Base-by-base conservation (phyloP, 2,113 vertebrate species). In the Notarius lentiginosus region DNA sequence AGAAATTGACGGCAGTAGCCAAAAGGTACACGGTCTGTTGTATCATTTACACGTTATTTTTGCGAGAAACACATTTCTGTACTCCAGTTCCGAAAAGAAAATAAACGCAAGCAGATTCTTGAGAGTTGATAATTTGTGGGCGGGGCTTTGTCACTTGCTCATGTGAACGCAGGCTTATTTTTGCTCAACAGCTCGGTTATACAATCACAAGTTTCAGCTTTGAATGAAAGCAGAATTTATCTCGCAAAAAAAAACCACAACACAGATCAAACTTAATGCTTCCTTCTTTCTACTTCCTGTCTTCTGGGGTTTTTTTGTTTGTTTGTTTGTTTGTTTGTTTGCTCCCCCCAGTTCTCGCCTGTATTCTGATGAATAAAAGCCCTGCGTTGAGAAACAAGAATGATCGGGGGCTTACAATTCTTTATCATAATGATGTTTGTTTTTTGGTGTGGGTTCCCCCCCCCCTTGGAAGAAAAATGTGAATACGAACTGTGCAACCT, bases 341-440 rank as follows among this genome's bases (percentile, higher is more conserved):
- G 41, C 41, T 41, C 41, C 41, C 41, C 41, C 41, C 41, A 72
- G 56, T 77, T 84, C 17, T 84, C 15, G 61, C n/a, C 24, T 90
- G 89, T 90, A 70, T 66, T 66, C 27, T 68, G 73, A 77, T 24
- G 82, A 90, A 90, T 90, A 90, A 90, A 90, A 87, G 85, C 85
- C 86, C 88, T 85, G 82, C 84, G 47, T 75, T 70, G 27, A 88
- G 61, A 88, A 84, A 51, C 73, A 30, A 65, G 58, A 79, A 55
- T 77, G 60, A 77, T 84, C 70, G 14, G 66, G 83, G 84, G 87
- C 82, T 76, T 83, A 51, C 75, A 53, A 18, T 84, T 90, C n/a
- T 88, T 90, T 85, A 72, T 85, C 70, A 0, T 60, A 20, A 17
- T n/a, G 10, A 10, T 83, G 18, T 41, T 75, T 61, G 34, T 18